These are phyloP conservation scores for Piaya cayana DNA, from an alignment of 2,113 vertebrate species.

Conservation along the genomic window DNA sequence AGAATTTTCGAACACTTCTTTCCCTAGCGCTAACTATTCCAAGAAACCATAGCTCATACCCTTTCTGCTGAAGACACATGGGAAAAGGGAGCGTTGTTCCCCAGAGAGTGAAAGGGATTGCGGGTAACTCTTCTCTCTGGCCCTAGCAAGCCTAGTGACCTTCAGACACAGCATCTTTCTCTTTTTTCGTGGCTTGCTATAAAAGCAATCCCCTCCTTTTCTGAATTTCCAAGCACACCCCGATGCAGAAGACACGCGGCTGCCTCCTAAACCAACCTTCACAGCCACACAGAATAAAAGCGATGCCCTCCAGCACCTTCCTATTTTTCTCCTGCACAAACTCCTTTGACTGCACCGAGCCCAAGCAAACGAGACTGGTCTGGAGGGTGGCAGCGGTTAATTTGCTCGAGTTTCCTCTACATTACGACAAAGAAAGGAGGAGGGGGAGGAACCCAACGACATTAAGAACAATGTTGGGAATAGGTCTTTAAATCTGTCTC, in stretches of 20 bases:
- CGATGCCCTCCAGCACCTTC: background rate
- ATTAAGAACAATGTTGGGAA: conserved; percentile 35
- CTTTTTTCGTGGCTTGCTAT: background rate
- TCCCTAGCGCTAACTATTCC: background rate
- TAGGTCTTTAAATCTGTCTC: conserved; percentile 44
- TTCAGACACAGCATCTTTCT: background rate
- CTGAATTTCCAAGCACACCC: background rate
- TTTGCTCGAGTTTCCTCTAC: background rate
- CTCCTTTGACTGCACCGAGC: background rate
- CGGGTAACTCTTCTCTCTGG: background rate
- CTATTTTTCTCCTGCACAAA: background rate
- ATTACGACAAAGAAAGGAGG: background rate
- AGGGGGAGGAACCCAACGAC: background rate
- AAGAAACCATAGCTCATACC: background rate
- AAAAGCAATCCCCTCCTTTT: background rate
- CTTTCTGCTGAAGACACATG: background rate
- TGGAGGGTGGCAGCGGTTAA: background rate
- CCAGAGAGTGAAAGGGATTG: background rate
- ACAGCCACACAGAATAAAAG: background rate
- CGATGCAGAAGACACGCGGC: background rate
- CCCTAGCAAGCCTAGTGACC: background rate
- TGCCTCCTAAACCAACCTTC: background rate
- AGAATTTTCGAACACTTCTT: background rate
- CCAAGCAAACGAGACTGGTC: background rate
- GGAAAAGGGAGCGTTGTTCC: accelerated